These are phyloP conservation scores for Girardinus metallicus DNA, from an alignment of 2,797 vertebrate genomes.

Conservation along the genomic window DNA sequence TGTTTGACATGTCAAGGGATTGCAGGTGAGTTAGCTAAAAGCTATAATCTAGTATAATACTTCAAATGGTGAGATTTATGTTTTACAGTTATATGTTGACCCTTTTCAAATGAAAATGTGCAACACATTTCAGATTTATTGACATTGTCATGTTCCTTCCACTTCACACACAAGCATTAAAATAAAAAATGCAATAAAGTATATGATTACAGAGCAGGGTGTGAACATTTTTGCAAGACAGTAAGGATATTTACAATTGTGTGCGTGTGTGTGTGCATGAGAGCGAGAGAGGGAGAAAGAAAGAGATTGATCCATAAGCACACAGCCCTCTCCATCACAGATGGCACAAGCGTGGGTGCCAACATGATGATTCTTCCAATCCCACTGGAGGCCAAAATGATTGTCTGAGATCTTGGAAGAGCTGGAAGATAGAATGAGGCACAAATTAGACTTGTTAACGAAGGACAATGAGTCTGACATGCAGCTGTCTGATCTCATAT, in stretches of 20 bases:
- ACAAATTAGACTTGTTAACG: constrained; percentile 80
- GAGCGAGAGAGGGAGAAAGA: neutral
- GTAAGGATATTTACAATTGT: neutral
- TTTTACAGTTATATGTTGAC: neutral
- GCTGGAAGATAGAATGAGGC: constrained; percentile 71
- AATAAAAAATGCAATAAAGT: neutral
- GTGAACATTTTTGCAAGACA: neutral
- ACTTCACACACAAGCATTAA: neutral
- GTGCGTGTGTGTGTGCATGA: constrained; percentile 4
- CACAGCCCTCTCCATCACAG: constrained; percentile 72
- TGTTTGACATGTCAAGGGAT: neutral
- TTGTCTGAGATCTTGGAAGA: constrained; percentile 78
- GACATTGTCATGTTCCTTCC: neutral
- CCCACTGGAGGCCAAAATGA: constrained; percentile 72
- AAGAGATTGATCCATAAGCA: constrained; percentile 57
- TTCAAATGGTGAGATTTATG: neutral
- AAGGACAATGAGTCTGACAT: constrained; percentile 79
- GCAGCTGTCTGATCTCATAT: constrained; percentile 78
- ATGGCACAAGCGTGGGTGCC: constrained; percentile 78
- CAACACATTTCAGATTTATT: neutral
- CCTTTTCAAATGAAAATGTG: neutral
- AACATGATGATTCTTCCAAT: constrained; percentile 73
- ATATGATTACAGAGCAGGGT: neutral
- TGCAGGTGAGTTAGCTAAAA: neutral
- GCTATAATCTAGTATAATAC: neutral